Evolutionary conservation across 2,888 invertebrate genomes (phyloP), one percentile per base, ranked within the genome.

Genomic region (Chymomyza amoena): DNA sequence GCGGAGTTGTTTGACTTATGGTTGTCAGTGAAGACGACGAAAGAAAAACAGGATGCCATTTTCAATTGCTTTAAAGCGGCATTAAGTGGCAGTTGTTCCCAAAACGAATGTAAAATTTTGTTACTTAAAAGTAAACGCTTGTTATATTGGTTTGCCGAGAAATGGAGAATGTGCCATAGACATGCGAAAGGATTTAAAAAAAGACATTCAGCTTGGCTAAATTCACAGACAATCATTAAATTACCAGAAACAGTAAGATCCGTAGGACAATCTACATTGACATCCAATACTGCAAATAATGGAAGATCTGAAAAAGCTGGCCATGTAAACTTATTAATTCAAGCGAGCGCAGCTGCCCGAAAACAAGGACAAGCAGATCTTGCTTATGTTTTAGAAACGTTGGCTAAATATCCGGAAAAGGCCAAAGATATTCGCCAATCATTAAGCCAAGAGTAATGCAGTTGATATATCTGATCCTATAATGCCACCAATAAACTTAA

Each of bases 401-500:
- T 59, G 15, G 20, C 59, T 15, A 13, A 20, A 9, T 13, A 3
- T 59, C 59, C 20, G 28, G 39, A 18, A 45, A 4, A 25, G 50
- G 13, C 60, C 25, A 10, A 16, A 60, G 36, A 28, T 52, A 7
- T 64, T 57, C 50, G 59, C 64, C 3, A 20, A 36, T 1, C 66
- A 61, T n/a, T 66, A 66, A 20, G 57, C 63, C 0, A 20, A 65
- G 10, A 64, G 64, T 28, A 18, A 16, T 10, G 57, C 64, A n/a
- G 28, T 63, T 20, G 66, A 69, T 66, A 69, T 66, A 9, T 69
- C 69, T 4, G 69, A 69, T 39, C 61, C 66, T 0, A 51, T 66
- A 10, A 66, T 62, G 6, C 62, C 69, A 32, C 13, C 39, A n/a
- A 10, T 59, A 6, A 68, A 60, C 18, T 32, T 64, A 15, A 15